These are phyloP conservation scores for Bombus terrestris DNA, from an alignment of 1,140 invertebrate species.

Conservation along the genomic window DNA sequence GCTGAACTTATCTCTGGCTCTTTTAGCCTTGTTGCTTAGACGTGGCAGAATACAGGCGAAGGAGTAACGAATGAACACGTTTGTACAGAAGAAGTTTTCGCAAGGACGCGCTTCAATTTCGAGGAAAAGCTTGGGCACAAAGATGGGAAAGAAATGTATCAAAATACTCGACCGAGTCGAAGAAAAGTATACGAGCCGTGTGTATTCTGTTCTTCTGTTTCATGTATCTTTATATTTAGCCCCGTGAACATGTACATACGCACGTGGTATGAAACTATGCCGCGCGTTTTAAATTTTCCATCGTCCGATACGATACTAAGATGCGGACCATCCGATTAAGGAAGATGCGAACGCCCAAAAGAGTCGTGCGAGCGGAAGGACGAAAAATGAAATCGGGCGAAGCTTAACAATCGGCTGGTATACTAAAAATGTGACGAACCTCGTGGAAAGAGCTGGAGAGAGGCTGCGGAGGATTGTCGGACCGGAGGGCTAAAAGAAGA, in stretches of 20 bases:
- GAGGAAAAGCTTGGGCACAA: neutral
- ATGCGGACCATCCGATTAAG: neutral
- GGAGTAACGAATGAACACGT: constrained; percentile 4
- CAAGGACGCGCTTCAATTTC: constrained; percentile 24
- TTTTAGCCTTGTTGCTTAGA: neutral
- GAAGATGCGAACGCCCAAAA: neutral
- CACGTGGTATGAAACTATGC: neutral
- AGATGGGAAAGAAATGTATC: neutral
- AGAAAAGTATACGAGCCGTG: neutral
- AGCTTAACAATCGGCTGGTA: constrained; percentile 46
- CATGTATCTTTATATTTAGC: neutral
- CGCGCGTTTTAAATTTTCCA: neutral
- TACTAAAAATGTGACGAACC: constrained; percentile 51
- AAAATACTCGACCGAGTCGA: neutral
- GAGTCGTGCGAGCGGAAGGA: neutral
- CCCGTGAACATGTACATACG: too few species aligned
- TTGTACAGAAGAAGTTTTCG: neutral
- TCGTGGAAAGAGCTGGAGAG: constrained; percentile 36
- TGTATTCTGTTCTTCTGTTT: neutral
- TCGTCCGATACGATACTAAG: neutral
- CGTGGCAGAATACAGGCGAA: neutral
- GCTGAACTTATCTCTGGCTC: neutral
- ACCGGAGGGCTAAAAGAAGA: constrained; percentile 65
- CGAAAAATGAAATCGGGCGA: constrained; percentile 38
- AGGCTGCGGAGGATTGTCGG: neutral